phyloP scores from a whole-genome alignment of 1,140 invertebrate genomes.

The Calycopis cecrops region DNA sequence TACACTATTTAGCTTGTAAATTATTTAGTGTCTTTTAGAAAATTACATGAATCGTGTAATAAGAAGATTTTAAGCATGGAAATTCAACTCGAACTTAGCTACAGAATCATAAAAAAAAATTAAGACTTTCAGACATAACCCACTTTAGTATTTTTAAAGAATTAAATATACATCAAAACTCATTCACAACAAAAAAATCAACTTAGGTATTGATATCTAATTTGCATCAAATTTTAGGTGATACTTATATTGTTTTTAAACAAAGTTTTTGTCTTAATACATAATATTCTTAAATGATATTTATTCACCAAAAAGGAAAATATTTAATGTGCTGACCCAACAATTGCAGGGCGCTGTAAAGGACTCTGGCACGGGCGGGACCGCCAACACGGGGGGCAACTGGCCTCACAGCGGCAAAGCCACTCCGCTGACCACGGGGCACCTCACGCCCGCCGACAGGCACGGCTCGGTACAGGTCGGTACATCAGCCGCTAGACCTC shows the following conservation, averaged over 20 bases:
- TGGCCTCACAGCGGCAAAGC: constrained; percentile 74
- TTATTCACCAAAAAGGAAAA: background rate
- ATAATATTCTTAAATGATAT: background rate
- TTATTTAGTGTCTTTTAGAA: too few species aligned
- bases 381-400: constrained; percentile 69
- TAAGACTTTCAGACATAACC: too few species aligned
- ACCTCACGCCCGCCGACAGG: constrained; percentile 93
- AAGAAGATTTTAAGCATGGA: too few species aligned
- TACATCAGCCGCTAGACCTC: constrained; percentile 2
- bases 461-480: constrained; percentile 95
- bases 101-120: too few species aligned
- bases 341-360: constrained; percentile 55
- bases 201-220: too few species aligned
- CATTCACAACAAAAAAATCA: too few species aligned
- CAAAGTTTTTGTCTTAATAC: background rate
- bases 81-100: too few species aligned
- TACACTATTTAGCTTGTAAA: too few species aligned
- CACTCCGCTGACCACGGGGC: constrained; percentile 79
- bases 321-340: background rate
- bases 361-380: constrained; percentile 75
- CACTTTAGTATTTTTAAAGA: too few species aligned
- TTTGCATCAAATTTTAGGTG: too few species aligned
- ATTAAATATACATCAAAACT: too few species aligned
- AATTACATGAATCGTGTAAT: too few species aligned
- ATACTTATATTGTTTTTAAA: background rate